phyloP scores from a whole-genome alignment of 37 sponge, comb jelly and placozoan genomes.

The Ianthella basta region DNA sequence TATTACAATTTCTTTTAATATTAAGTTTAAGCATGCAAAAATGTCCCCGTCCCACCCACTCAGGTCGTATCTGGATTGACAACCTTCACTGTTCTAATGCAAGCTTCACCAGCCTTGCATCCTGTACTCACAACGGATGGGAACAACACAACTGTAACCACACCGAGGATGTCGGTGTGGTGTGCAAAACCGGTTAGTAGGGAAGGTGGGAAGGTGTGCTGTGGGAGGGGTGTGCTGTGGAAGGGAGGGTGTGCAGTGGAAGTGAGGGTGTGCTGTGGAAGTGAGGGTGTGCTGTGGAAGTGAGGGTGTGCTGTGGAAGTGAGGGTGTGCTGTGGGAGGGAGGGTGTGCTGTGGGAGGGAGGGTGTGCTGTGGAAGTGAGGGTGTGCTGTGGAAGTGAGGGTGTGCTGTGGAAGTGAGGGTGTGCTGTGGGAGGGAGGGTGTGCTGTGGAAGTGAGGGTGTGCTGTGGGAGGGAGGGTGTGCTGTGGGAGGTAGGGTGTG shows the following conservation, averaged over 20 bases:
- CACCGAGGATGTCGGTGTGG: not conserved
- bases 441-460: too few species aligned
- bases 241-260: not conserved
- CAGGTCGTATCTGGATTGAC: constrained; percentile 27
- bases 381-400: too few species aligned
- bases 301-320: constrained; percentile 1
- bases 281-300: not conserved
- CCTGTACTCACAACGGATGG: not conserved
- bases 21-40: not conserved
- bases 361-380: too few species aligned
- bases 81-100: not conserved
- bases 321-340: constrained; percentile 3
- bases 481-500: too few species aligned
- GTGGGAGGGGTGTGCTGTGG: not conserved
- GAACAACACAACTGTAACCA: constrained; percentile 2
- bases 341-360: not conserved
- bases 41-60: not conserved
- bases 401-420: too few species aligned
- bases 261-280: too few species aligned
- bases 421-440: too few species aligned
- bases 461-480: too few species aligned
- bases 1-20: too few species aligned
- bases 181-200: not conserved
- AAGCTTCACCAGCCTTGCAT: not conserved
- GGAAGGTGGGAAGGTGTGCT: not conserved